These are phyloP conservation scores for Conger conger DNA, from an alignment of 2,113 vertebrate species.

Conservation along the genomic window DNA sequence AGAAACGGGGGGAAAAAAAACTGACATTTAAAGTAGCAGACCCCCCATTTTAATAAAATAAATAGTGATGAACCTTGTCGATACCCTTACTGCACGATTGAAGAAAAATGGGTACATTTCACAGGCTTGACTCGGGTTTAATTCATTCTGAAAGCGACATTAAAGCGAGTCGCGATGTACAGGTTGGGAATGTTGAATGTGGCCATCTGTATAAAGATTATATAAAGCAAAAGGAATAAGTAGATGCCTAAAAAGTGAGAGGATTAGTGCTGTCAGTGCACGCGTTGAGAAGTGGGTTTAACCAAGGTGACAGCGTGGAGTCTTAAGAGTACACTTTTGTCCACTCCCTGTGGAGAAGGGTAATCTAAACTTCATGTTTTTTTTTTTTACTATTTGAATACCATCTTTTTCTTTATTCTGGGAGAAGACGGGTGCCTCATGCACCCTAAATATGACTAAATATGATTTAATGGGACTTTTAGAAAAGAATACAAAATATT, in stretches of 20 bases:
- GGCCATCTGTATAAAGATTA: not conserved
- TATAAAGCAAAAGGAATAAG: slow-evolving; percentile 45
- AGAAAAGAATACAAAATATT: slow-evolving; percentile 35
- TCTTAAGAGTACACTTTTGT: slow-evolving; percentile 16
- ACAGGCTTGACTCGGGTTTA: not conserved
- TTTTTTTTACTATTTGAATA: not conserved
- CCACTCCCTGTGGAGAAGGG: slow-evolving; percentile 30
- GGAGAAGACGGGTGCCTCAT: slow-evolving; percentile 40
- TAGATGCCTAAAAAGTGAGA: slow-evolving; percentile 43
- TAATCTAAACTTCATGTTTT: slow-evolving; percentile 25
- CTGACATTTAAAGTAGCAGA: slow-evolving; percentile 73
- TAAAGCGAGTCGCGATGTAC: not conserved
- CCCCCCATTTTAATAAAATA: slow-evolving; percentile 64
- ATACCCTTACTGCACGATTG: not conserved
- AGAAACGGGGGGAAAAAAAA: slow-evolving; percentile 46
- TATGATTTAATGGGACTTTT: slow-evolving; percentile 30
- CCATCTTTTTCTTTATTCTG: slow-evolving; percentile 27
- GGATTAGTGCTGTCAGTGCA: slow-evolving; percentile 34
- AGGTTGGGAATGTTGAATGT: not conserved
- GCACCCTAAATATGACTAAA: slow-evolving; percentile 16
- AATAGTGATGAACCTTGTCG: slow-evolving; percentile 18
- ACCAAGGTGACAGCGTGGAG: not conserved
- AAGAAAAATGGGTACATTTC: slow-evolving; percentile 18
- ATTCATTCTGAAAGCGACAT: not conserved
- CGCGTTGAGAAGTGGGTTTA: not conserved